phyloP scores from a whole-genome alignment of 1,140 invertebrate genomes.

The Mizuhopecten yessoensis region DNA sequence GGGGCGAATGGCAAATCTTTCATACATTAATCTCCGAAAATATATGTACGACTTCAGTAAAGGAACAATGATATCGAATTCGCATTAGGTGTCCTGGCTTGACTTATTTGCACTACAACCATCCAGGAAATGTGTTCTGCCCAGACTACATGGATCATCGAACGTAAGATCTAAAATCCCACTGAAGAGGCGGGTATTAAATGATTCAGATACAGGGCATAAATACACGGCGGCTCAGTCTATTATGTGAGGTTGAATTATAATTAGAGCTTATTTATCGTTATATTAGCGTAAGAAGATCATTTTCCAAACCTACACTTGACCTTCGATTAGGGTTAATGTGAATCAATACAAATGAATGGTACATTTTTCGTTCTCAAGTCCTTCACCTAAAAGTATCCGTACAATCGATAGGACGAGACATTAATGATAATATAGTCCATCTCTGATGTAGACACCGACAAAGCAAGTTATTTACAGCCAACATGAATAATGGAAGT shows the following conservation, averaged over 20 bases:
- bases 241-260: neutral
- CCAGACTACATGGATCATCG: neutral
- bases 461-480: neutral
- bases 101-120: no score
- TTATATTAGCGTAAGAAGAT: neutral
- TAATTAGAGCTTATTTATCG: neutral
- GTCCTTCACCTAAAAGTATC: neutral
- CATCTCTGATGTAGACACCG: neutral
- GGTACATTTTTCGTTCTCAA: neutral
- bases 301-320: neutral
- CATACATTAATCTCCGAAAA: no score
- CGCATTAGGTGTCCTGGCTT: no score
- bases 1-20: no score
- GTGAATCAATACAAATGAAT: neutral
- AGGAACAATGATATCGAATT: no score
- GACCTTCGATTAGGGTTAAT: neutral
- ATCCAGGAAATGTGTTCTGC: no score
- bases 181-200: neutral
- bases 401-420: neutral
- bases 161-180: neutral
- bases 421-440: neutral
- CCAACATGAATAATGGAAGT: neutral
- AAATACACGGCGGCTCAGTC: neutral
- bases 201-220: neutral
- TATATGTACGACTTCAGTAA: no score